A percentile compares a stretch with the other conserved stretches of the same genome.
phyloP scores from a whole-genome alignment of 2,888 invertebrate genomes.

The Exocentrus adspersus region DNA sequence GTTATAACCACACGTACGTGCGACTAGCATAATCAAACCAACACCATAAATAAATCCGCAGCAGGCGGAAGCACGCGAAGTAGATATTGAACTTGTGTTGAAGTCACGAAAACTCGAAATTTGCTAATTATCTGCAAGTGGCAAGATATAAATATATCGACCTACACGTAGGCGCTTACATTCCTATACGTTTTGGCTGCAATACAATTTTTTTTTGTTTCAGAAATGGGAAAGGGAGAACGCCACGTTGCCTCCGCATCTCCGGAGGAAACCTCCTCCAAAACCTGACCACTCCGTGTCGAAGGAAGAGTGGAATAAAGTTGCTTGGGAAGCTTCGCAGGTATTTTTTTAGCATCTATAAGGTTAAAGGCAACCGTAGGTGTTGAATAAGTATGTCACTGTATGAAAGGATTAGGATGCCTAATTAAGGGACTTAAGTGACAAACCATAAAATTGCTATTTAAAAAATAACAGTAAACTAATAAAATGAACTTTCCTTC shows the following conservation, averaged over 20 bases:
- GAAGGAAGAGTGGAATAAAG: slow-evolving; percentile 65
- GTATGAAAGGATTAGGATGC: too few species aligned
- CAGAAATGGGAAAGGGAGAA: slow-evolving; percentile 75
- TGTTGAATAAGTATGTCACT: too few species aligned
- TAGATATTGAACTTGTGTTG: neutral
- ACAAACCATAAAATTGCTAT: too few species aligned
- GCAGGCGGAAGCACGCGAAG: neutral
- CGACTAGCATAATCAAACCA: too few species aligned
- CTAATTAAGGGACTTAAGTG: too few species aligned
- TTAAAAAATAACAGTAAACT: too few species aligned
- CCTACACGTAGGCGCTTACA: too few species aligned
- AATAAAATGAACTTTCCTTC: too few species aligned
- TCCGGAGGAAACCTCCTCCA: slow-evolving; percentile 66
- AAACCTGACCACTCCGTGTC: slow-evolving; percentile 64
- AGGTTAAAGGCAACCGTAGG: too few species aligned
- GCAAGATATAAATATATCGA: neutral
- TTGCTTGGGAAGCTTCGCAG: slow-evolving; percentile 67
- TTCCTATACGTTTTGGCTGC: too few species aligned
- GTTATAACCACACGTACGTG: too few species aligned
- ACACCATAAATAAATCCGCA: neutral
- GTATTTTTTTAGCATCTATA: too few species aligned
- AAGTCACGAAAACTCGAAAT: neutral
- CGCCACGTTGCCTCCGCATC: slow-evolving; percentile 65
- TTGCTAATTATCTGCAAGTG: neutral
- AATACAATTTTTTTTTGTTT: slow-evolving; percentile 33